A percentile compares a stretch with the other conserved stretches of the same genome.
These are phyloP conservation scores for Arvicanthis niloticus DNA, from an alignment of 2,113 vertebrate species.

Conservation along the genomic window DNA sequence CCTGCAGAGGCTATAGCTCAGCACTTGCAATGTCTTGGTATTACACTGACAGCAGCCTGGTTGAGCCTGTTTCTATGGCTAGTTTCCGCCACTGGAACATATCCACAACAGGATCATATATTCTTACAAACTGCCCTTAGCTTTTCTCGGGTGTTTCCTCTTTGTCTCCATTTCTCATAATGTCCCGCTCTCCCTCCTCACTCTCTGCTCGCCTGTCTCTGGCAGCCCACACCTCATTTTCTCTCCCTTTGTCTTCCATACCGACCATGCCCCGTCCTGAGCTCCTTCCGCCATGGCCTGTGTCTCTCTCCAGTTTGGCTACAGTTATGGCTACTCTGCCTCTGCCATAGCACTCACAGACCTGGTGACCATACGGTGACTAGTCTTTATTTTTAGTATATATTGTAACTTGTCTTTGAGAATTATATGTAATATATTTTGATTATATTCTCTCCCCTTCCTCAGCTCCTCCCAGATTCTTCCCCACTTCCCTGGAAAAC, in stretches of 20 bases:
- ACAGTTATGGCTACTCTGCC: fast-evolving
- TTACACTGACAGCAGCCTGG: not conserved
- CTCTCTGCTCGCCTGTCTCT: not conserved
- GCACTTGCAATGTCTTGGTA: not conserved
- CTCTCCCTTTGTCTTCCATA: not conserved
- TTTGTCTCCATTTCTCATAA: not conserved
- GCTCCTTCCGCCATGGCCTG: not conserved
- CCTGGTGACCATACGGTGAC: too few species aligned
- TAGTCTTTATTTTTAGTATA: not conserved
- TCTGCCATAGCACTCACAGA: fast-evolving
- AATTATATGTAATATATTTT: not conserved
- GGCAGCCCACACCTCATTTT: not conserved
- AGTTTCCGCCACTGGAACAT: not conserved
- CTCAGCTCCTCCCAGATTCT: not conserved
- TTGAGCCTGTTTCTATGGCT: not conserved
- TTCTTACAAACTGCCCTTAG: not conserved
- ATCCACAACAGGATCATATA: not conserved
- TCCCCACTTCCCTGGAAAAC: not conserved
- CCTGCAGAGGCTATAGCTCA: not conserved
- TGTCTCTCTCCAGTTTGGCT: not conserved
- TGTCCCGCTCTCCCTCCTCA: too few species aligned
- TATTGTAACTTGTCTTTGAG: not conserved
- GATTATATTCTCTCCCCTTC: not conserved
- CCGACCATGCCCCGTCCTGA: fast-evolving
- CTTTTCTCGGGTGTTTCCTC: not conserved